These are phyloP conservation scores for Scaptomyza flava DNA, from an alignment of 2,888 invertebrate genomes.

Conservation along the genomic window DNA sequence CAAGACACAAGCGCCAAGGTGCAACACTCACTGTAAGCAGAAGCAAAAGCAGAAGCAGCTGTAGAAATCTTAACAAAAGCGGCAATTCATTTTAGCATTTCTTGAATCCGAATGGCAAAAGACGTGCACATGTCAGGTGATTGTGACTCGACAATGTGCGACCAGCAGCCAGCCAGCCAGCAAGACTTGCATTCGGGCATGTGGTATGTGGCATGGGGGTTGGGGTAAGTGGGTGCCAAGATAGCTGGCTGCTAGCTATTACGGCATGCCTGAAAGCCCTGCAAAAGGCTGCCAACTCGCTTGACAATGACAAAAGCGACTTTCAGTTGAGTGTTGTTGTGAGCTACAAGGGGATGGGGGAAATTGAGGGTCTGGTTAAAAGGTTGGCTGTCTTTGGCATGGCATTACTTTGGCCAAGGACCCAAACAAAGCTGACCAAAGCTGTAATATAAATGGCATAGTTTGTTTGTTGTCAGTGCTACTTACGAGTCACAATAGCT, in stretches of 20 bases:
- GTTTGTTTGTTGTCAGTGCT: slow-evolving; percentile 34
- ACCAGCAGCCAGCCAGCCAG: slow-evolving; percentile 5
- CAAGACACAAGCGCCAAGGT: slow-evolving; percentile 39
- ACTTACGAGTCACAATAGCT: slow-evolving; percentile 26
- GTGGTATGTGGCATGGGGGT: neutral
- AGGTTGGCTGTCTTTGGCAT: slow-evolving; percentile 17
- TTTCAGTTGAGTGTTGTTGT: slow-evolving; percentile 11
- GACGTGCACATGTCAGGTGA: slow-evolving; percentile 75
- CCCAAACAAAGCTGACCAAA: slow-evolving; percentile 53
- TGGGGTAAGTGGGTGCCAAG: slow-evolving; percentile 36
- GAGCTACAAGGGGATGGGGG: neutral
- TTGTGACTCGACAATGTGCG: slow-evolving; percentile 42
- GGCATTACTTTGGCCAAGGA: slow-evolving; percentile 8
- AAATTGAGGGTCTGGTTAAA: neutral
- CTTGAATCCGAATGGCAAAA: slow-evolving; percentile 52
- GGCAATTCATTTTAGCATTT: slow-evolving; percentile 79
- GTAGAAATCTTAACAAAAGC: slow-evolving; percentile 74
- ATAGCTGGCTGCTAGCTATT: slow-evolving; percentile 46
- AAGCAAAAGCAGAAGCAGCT: slow-evolving; percentile 36
- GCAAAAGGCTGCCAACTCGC: slow-evolving; percentile 49
- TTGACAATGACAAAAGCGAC: slow-evolving; percentile 57
- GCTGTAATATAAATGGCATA: slow-evolving; percentile 52
- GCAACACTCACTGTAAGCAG: slow-evolving; percentile 16
- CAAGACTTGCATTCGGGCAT: neutral
- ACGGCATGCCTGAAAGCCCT: slow-evolving; percentile 50